Base-by-base conservation (phyloP, 53 echinoderm and acorn worm genomes). In the Stichopus horrens region DNA sequence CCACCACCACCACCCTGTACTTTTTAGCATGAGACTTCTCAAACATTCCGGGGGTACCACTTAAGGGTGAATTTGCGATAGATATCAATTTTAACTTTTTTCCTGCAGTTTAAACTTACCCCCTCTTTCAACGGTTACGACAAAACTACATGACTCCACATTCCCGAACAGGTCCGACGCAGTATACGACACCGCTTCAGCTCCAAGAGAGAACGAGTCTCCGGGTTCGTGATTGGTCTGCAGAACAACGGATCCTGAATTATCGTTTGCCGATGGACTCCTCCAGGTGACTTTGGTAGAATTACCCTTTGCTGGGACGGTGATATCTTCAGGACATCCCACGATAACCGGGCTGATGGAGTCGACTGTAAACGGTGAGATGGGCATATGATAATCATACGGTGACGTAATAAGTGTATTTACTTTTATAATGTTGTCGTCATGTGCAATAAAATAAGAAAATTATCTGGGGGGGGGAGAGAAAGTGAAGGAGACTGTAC, bases 401-500 rank as follows among this genome's bases (percentile, higher is more conserved):
- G 2, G 37, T 37, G 37, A 37, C 0, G 37, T 37, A 0, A 37
- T 37, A 37, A 37, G 37, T 37, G 37, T 37, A 37, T 37, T 37
- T 37, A 37, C 37, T 37, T 37, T 37, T 37, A 37, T 1, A 37
- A 37, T 37, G 37, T 37, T 2, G 37, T 37, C 37, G 37, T 37
- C 37, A 37, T 37, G 37, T 0, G 2, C 37, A 37, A 2, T 37
- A 37, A 0, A 37, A 37, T 37, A 37, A 37, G 37, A 37, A 37
- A 37, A 2, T 37, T 1, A 37, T 37, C 37, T 10, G 8, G 63
- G 4, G 63, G 63, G 10, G 63, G 7, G 14, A 16, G 16, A 13
- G 63, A 63, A 63, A 13, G 63, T 13, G 10, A 63, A 60, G 18
- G 22, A 54, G 57, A 71, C 21, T 13, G 16, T 71, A 94, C 94